phyloP scores from a whole-genome alignment of 2,797 vertebrate species.

The Monodelphis domestica region DNA sequence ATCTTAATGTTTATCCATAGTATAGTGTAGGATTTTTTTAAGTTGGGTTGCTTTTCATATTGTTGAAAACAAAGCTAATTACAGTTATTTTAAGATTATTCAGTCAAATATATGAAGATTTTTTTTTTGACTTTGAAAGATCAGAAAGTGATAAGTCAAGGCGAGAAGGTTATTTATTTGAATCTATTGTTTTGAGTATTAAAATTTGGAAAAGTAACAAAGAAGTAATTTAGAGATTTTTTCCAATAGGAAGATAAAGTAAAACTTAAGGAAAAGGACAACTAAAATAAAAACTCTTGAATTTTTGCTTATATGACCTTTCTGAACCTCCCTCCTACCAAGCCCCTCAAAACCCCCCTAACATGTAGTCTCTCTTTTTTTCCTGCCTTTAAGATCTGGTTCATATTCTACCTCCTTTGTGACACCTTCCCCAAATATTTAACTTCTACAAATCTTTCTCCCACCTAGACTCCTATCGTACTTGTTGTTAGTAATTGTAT shows the following conservation, averaged over 20 bases:
- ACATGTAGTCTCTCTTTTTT: neutral
- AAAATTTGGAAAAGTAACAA: slow-evolving; percentile 29
- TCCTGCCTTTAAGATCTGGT: neutral
- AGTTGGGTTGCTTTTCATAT: neutral
- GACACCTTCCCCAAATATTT: no score
- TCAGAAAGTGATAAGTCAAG: neutral
- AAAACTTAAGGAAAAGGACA: slow-evolving; percentile 41
- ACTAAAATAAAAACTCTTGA: neutral
- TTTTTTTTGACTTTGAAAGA: neutral
- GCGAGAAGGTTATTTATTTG: slow-evolving; percentile 24
- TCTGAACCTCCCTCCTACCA: neutral
- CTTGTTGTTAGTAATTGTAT: neutral
- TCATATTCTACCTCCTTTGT: neutral
- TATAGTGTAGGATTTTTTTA: slow-evolving; percentile 23
- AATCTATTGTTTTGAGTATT: slow-evolving; percentile 25
- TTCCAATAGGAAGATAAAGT: slow-evolving; percentile 20
- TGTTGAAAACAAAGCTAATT: slow-evolving; percentile 21
- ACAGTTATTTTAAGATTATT: slow-evolving; percentile 18
- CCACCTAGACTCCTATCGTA: slow-evolving; percentile 24
- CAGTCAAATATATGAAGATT: slow-evolving; percentile 9
- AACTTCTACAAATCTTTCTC: neutral
- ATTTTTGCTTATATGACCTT: neutral
- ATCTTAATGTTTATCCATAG: neutral
- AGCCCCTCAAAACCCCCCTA: neutral
- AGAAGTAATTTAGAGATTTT: neutral